Conservation (phyloP, 2,797 vertebrate genomes). For the Diplodus puntazzo region DNA sequence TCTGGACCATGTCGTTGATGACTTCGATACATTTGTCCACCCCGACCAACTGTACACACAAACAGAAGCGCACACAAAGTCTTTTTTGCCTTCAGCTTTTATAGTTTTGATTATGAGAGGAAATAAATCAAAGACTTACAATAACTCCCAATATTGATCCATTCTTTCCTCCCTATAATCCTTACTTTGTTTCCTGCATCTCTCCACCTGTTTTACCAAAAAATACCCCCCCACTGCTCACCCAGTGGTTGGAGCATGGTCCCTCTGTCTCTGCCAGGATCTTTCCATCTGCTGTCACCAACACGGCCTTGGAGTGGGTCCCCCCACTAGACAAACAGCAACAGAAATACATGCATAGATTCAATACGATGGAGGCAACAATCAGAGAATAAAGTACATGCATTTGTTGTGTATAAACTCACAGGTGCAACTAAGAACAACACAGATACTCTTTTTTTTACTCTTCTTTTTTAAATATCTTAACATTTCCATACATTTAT, state of each 20-base stretch:
- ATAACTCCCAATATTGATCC: no score
- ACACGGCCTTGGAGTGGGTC: constrained; percentile 89
- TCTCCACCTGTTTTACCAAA: not conserved
- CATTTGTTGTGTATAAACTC: not conserved
- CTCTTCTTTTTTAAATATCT: no score
- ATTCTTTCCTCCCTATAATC: no score
- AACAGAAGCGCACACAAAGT: not conserved
- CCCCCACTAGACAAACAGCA: constrained; percentile 84
- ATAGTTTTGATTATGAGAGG: not conserved
- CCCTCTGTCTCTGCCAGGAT: constrained; percentile 89
- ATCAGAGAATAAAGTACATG: no score
- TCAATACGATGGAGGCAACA: not conserved
- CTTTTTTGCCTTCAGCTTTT: not conserved
- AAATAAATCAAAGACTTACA: no score
- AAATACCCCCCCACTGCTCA: constrained; percentile 65
- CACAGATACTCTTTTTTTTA: not conserved
- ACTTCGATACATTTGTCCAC: constrained; percentile 88
- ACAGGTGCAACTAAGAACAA: not conserved
- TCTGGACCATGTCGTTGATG: constrained; percentile 91
- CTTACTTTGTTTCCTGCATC: not conserved
- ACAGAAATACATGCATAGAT: not conserved
- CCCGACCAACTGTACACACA: constrained; percentile 87
- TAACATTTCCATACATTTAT: not conserved
- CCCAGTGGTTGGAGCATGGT: constrained; percentile 95
- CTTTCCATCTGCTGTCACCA: constrained; percentile 88